Percentiles rank a stretch among this genome's conserved stretches.
Evolutionary conservation across 2,797 vertebrate genomes (phyloP).

Genomic region (Mus minutoides): DNA sequence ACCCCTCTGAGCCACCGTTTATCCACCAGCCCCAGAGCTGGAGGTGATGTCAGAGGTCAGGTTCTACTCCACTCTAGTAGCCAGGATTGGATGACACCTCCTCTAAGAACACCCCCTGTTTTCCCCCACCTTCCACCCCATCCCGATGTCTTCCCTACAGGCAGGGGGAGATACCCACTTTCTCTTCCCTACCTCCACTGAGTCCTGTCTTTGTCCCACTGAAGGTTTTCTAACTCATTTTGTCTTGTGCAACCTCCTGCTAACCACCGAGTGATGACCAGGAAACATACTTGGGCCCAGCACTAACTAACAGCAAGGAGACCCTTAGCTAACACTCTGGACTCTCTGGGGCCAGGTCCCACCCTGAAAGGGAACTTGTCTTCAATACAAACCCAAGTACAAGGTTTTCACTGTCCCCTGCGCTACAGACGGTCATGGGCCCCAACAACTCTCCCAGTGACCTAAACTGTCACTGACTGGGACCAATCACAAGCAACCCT

Average conservation of each 20-base stretch:
- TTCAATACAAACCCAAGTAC: background rate
- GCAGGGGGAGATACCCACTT: background rate
- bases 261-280: background rate
- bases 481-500: background rate
- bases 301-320: background rate
- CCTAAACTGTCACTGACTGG: background rate
- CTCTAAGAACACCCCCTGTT: background rate
- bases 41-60: fast-evolving
- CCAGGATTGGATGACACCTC: background rate
- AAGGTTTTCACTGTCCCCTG: background rate
- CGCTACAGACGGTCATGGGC: background rate
- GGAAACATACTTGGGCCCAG: background rate
- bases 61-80: background rate
- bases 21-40: background rate
- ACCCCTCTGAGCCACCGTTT: background rate
- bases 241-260: background rate
- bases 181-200: background rate
- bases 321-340: background rate
- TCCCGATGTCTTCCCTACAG: fast-evolving
- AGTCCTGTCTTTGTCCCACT: background rate
- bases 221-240: background rate
- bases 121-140: background rate
- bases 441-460: background rate
- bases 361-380: background rate
- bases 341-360: background rate